phyloP scores from a whole-genome alignment of 2,113 vertebrate species.

The Crotalus horridus region DNA sequence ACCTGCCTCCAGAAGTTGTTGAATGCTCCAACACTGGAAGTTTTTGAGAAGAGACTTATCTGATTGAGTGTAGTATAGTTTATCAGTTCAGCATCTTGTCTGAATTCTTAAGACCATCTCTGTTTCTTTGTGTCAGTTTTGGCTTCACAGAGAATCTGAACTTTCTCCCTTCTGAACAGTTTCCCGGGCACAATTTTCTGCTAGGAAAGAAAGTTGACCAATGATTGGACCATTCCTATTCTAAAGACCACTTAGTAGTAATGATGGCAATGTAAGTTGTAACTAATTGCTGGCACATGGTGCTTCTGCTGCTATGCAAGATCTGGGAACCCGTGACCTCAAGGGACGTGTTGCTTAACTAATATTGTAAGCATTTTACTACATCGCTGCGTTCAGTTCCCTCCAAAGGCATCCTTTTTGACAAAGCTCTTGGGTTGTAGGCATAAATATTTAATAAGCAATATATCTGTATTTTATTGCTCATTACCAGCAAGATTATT shows the following conservation, averaged over 20 bases:
- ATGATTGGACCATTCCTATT: no score
- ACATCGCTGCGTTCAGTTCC: not conserved
- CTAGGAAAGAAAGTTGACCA: not conserved
- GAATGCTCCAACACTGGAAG: no score
- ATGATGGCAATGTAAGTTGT: not conserved
- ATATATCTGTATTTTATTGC: conserved; percentile 35
- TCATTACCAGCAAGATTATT: conserved; percentile 34
- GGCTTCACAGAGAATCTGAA: not conserved
- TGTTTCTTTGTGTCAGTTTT: not conserved
- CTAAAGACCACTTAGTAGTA: not conserved
- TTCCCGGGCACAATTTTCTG: not conserved
- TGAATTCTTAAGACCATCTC: not conserved
- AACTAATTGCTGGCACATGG: not conserved
- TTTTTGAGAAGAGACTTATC: not conserved
- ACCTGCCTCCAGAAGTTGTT: no score
- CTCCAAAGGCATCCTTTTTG: not conserved
- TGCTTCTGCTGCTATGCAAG: not conserved
- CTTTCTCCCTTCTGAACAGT: no score
- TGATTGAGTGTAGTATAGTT: not conserved
- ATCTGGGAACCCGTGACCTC: not conserved
- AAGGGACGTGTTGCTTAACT: not conserved
- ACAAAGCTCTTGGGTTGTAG: not conserved
- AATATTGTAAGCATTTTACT: not conserved
- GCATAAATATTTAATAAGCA: conserved; percentile 37
- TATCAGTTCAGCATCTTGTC: not conserved